These are phyloP conservation scores for Pyrocoelia pectoralis DNA, from an alignment of 2,888 invertebrate genomes.

Conservation along the genomic window DNA sequence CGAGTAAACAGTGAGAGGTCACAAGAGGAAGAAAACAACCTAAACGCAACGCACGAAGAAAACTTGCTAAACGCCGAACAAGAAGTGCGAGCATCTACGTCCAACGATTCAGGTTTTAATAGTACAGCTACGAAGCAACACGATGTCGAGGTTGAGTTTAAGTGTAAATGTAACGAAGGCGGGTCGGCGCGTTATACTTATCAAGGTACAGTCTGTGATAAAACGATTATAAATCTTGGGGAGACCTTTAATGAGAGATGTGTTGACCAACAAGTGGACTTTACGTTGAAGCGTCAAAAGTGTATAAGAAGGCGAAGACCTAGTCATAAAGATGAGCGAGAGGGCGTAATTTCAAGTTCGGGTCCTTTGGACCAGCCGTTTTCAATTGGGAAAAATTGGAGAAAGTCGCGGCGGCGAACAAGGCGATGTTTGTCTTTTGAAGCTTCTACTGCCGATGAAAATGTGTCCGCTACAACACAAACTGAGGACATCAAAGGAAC, in stretches of 20 bases:
- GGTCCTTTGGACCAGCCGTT: background rate
- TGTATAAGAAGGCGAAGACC: constrained; percentile 65
- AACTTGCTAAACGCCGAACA: constrained; percentile 48
- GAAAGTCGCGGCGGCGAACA: constrained; percentile 43
- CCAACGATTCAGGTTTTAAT: constrained; percentile 55
- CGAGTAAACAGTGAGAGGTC: constrained; percentile 39
- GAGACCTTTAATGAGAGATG: constrained; percentile 56
- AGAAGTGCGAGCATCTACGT: constrained; percentile 40
- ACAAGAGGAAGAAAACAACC: constrained; percentile 46
- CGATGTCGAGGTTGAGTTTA: constrained; percentile 50
- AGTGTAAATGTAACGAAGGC: constrained; percentile 49
- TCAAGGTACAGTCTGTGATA: constrained; percentile 42
- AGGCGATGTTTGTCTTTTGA: constrained; percentile 59
- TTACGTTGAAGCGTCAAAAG: constrained; percentile 64
- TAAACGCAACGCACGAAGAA: constrained; percentile 52
- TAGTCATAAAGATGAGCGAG: background rate
- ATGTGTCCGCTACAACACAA: constrained; percentile 42
- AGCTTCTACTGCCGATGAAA: constrained; percentile 49
- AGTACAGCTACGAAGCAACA: constrained; percentile 52
- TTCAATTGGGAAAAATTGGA: background rate
- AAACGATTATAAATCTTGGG: constrained; percentile 55
- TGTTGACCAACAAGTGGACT: constrained; percentile 47
- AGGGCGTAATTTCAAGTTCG: background rate
- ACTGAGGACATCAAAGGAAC: constrained; percentile 52
- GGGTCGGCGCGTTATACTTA: background rate